Evolutionary conservation across 1,140 invertebrate species (phyloP).

Genomic region (Sycophaga agraensis): DNA sequence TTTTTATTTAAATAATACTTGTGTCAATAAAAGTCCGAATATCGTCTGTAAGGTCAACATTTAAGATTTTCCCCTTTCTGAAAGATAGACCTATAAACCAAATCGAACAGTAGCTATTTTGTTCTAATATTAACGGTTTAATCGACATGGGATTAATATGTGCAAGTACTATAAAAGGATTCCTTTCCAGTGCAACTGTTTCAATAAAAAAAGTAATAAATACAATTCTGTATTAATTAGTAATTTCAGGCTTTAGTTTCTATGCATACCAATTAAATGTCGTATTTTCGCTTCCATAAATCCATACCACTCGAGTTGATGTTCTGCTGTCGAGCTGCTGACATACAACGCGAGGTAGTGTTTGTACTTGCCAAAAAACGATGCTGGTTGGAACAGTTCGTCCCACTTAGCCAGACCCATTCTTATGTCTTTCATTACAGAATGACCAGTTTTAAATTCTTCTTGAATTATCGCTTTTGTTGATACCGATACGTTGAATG

Average conservation of each 20-base stretch:
- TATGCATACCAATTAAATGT: slow-evolving; percentile 9
- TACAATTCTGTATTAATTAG: too few relatives aligned
- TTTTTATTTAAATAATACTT: background rate
- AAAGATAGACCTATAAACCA: slow-evolving; percentile 8
- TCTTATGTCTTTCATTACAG: background rate
- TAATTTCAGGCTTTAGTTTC: too few relatives aligned
- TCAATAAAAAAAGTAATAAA: too few relatives aligned
- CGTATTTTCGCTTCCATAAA: slow-evolving; percentile 15
- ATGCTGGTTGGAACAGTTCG: background rate
- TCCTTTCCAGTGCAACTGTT: background rate
- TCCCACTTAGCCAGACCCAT: background rate
- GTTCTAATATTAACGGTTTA: background rate
- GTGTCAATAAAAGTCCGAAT: slow-evolving; percentile 14
- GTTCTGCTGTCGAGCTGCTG: background rate
- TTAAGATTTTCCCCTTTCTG: background rate
- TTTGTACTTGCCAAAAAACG: slow-evolving; percentile 9
- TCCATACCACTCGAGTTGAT: slow-evolving; percentile 7
- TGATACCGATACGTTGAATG: background rate
- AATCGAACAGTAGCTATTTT: background rate
- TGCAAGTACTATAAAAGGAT: background rate
- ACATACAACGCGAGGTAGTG: background rate
- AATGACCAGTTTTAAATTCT: background rate
- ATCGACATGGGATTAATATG: background rate
- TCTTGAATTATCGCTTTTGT: background rate
- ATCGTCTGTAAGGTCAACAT: background rate